Evolutionary conservation across 2,797 vertebrate species (phyloP).

Genomic region (Pipistrellus pipistrellus): DNA sequence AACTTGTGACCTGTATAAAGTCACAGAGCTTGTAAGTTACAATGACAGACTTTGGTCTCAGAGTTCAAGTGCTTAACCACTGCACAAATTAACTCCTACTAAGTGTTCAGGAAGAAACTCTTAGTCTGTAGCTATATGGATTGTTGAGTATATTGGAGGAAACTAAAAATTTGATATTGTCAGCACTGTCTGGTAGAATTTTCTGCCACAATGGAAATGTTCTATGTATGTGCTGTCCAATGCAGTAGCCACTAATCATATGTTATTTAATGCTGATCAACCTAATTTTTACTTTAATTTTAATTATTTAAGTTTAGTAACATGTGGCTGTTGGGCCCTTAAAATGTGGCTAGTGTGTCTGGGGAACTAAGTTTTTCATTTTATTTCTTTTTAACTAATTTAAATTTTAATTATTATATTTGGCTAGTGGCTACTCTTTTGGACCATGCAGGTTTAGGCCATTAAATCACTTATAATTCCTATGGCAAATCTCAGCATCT

Average conservation of each 20-base stretch:
- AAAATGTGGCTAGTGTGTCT: neutral
- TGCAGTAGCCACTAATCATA: no score
- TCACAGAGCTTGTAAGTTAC: neutral
- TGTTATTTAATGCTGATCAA: neutral
- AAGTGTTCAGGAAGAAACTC: neutral
- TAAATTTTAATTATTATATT: neutral
- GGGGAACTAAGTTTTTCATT: neutral
- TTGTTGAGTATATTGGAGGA: neutral
- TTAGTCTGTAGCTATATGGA: neutral
- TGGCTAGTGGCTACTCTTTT: neutral
- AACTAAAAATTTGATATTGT: neutral
- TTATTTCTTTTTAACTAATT: neutral
- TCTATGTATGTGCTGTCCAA: neutral
- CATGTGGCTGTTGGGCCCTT: neutral
- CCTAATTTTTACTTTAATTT: slow-evolving; percentile 3
- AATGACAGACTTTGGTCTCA: neutral
- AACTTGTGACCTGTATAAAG: neutral
- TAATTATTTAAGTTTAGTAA: neutral
- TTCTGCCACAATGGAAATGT: neutral
- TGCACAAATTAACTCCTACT: neutral
- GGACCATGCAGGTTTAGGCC: neutral
- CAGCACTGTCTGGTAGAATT: neutral
- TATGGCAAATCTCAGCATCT: neutral
- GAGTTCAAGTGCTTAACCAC: neutral
- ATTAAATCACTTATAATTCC: neutral